Evolutionary conservation across 2,888 invertebrate genomes (phyloP).

Genomic region (Oxytorus armatus): DNA sequence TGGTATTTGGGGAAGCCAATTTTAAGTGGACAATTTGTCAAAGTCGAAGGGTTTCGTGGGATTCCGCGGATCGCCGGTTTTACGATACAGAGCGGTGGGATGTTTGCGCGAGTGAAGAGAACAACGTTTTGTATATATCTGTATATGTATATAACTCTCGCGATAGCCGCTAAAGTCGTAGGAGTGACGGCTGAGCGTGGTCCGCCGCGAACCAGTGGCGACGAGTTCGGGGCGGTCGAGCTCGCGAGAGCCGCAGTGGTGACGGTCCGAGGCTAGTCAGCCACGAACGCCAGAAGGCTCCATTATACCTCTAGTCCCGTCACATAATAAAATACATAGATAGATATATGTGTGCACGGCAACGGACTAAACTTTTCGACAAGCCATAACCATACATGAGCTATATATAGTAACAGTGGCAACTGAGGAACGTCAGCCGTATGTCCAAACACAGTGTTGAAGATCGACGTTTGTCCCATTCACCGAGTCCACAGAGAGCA

Average conservation of each 20-base stretch:
- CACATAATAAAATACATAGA: conserved; percentile 3
- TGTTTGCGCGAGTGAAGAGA: conserved; percentile 40
- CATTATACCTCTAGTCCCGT: conserved; percentile 26
- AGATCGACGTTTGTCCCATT: conserved; percentile 48
- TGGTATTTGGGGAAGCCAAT: conserved; percentile 44
- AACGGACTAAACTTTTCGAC: conserved; percentile 43
- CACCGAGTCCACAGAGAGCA: background rate
- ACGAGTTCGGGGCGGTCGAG: conserved; percentile 55
- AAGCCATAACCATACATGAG: conserved; percentile 32
- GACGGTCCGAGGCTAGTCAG: conserved; percentile 61
- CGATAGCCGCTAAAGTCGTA: conserved; percentile 43
- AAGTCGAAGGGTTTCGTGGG: conserved; percentile 54
- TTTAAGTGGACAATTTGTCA: conserved; percentile 66
- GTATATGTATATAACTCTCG: background rate
- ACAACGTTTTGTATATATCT: background rate
- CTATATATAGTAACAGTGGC: background rate
- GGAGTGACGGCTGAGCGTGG: conserved; percentile 59
- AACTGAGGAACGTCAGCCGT: conserved; percentile 21
- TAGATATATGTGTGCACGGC: background rate
- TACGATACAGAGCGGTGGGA: conserved; percentile 7
- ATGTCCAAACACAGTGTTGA: background rate
- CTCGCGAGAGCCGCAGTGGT: conserved; percentile 56
- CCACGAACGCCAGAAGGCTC: conserved; percentile 55
- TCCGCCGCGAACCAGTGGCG: conserved; percentile 57
- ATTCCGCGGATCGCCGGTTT: conserved; percentile 45